These are phyloP conservation scores for Temnothorax rugatulus DNA, from an alignment of 2,888 invertebrate species.

Conservation along the genomic window DNA sequence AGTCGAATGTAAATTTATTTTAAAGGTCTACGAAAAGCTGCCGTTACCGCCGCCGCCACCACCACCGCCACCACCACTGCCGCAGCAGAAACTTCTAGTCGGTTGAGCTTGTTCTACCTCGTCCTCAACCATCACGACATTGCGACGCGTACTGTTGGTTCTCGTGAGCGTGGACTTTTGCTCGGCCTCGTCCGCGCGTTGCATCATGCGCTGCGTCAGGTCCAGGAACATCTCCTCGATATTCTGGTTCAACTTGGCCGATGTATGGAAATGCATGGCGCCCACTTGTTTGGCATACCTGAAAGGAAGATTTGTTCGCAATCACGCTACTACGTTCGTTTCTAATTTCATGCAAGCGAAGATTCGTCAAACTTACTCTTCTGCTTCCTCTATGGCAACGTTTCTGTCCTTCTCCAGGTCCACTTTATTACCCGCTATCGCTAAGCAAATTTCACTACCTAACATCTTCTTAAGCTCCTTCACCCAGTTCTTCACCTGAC, in stretches of 20 bases:
- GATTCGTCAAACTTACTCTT: constrained; percentile 89
- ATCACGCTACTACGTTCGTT: background rate
- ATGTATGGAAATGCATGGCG: constrained; percentile 96
- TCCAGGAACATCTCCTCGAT: constrained; percentile 96
- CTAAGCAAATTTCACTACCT: constrained; percentile 95
- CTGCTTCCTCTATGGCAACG: constrained; percentile 94
- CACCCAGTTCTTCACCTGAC: constrained; percentile 98
- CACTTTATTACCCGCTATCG: constrained; percentile 98
- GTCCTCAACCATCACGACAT: constrained; percentile 86
- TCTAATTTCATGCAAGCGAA: background rate
- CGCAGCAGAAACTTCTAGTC: constrained; percentile 85
- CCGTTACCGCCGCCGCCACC: background rate
- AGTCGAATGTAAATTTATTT: constrained; percentile 56
- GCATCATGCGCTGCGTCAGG: constrained; percentile 92
- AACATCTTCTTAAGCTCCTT: constrained; percentile 98
- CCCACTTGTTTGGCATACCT: constrained; percentile 97
- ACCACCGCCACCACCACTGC: constrained; percentile 66
- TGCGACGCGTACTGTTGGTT: constrained; percentile 85
- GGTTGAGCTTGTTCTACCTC: constrained; percentile 81
- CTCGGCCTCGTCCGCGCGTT: constrained; percentile 81
- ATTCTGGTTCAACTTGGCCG: constrained; percentile 96
- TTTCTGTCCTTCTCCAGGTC: constrained; percentile 97
- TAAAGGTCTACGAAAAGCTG: constrained; percentile 68
- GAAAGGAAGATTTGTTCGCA: constrained; percentile 76
- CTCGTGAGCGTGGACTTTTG: constrained; percentile 83